Evolutionary conservation across 2,113 vertebrate genomes (phyloP).

Genomic region (Catharus bicknelli): DNA sequence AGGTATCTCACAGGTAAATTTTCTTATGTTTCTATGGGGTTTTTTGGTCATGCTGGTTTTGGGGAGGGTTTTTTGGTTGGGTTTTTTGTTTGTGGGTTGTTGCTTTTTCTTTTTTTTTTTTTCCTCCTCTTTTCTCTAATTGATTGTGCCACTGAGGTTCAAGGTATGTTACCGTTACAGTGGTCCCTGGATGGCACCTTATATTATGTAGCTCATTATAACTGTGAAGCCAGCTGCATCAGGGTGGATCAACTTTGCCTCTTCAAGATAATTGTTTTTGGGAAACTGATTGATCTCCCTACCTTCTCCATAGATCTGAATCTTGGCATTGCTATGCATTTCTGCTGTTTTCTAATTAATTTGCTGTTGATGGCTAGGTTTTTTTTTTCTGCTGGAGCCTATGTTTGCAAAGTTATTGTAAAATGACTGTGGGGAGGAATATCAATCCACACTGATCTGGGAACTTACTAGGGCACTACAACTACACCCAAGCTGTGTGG

Average conservation of each 20-base stretch:
- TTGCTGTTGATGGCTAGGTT: neutral
- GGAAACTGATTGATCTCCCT: neutral
- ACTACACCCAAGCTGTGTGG: neutral
- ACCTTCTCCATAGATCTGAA: neutral
- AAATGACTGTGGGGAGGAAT: neutral
- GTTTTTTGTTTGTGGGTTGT: neutral
- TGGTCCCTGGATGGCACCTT: neutral
- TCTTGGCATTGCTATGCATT: neutral
- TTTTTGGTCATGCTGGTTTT: neutral
- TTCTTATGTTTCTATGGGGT: rapidly evolving
- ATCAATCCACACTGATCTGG: neutral
- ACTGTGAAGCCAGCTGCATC: neutral
- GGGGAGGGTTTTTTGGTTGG: neutral
- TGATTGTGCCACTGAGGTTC: neutral
- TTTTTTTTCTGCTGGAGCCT: neutral
- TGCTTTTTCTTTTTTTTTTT: neutral
- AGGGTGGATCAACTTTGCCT: neutral
- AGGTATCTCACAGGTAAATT: neutral
- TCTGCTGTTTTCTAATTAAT: neutral
- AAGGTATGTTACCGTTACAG: neutral
- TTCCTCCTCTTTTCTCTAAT: too few species aligned
- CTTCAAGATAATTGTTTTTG: neutral
- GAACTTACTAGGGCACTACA: rapidly evolving
- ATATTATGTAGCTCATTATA: neutral
- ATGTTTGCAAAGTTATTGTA: neutral